Evolutionary conservation across 2,888 invertebrate genomes (phyloP), one percentile per base, ranked within the genome.

Genomic region (Plagodis dolabraria): DNA sequence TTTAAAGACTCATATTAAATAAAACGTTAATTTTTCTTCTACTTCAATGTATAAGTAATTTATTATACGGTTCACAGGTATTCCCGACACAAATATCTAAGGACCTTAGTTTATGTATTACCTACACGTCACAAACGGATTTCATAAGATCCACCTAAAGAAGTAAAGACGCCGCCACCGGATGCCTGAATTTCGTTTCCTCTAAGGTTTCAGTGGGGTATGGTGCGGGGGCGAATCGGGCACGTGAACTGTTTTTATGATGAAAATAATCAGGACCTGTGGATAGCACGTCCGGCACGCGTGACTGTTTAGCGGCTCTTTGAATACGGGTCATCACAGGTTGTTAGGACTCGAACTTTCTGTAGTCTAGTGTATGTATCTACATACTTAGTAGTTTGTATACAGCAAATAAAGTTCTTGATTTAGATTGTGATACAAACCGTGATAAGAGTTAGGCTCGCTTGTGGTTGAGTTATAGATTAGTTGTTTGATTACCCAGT

Each of bases 221-320:
- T 70, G 71, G 70, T 56, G 70, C 69, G 63, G 47, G 63, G 70
- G 72, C 63, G 53, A 61, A 45, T 45, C 60, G 43, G 10, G 60
- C 64, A 87, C 89, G 88, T 89, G 91, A 87, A 78, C 65, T 72
- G 87, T 73, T 82, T 89, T 77, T 80, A 82, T 79, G 79, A 89
- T 86, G 79, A 83, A 83, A 76, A 86, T 81, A 86, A 86, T 85
- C 86, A 86, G 78, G 75, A 76, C 75, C 75, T 75, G 76, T 76
- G 70, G 79, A 78, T 74, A 70, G 72, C 80, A 76, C 80, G 82
- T 80, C 67, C 74, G 62, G 61, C 54, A 75, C 76, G 75, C 78
- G 74, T 77, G 77, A 73, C 77, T 77, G 69, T 77, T 80, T 76
- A 64, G 67, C 69, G 70, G 74, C 71, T 75, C 73, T 69, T 74